These are phyloP conservation scores for Lagopus muta DNA, from an alignment of 2,113 vertebrate species.

Conservation along the genomic window DNA sequence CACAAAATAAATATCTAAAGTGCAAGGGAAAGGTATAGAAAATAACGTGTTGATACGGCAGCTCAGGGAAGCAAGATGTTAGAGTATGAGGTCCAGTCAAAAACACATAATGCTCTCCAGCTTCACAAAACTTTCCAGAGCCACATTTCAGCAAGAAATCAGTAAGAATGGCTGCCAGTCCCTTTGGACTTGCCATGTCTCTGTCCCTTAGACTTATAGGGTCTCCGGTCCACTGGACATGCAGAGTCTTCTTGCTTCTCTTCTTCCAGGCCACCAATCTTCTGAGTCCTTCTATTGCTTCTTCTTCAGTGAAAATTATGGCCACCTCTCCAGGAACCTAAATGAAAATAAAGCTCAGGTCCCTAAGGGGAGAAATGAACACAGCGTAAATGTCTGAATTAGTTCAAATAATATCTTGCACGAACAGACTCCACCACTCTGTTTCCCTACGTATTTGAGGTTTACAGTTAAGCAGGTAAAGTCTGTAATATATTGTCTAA, in stretches of 20 bases:
- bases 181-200: not conserved
- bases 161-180: not conserved
- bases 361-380: not conserved
- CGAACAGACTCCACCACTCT: not conserved
- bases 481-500: not conserved
- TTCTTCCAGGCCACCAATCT: not conserved
- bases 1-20: not conserved
- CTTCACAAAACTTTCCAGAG: not conserved
- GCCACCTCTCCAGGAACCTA: not conserved
- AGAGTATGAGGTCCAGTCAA: not conserved
- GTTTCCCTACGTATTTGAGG: not conserved
- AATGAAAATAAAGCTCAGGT: not conserved
- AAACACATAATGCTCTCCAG: not conserved
- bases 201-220: not conserved
- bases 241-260: not conserved
- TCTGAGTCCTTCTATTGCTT: fast-evolving
- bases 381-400: not conserved
- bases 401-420: not conserved
- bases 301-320: not conserved
- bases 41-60: not conserved
- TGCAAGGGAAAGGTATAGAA: not conserved
- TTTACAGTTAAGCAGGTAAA: not conserved
- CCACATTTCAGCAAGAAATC: not conserved
- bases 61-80: not conserved
- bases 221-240: not conserved